phyloP scores from a whole-genome alignment of 2,888 invertebrate genomes.

The Hydrotaea cyrtoneurina region DNA sequence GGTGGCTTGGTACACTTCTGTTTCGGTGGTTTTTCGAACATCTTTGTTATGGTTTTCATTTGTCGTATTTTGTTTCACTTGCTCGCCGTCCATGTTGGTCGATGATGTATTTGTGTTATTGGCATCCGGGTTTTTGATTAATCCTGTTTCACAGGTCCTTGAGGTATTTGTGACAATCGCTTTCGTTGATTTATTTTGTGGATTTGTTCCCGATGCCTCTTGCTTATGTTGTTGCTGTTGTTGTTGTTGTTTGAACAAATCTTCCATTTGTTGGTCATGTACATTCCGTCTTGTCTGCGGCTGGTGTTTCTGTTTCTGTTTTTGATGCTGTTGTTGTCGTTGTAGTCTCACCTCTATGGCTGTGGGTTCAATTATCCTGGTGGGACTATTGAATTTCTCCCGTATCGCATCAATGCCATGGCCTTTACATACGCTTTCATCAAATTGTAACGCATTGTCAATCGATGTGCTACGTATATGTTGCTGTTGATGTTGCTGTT shows the following conservation, averaged over 20 bases:
- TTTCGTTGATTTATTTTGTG: conserved; percentile 48
- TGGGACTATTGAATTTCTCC: conserved; percentile 77
- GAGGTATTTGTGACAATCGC: conserved; percentile 54
- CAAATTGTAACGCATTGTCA: conserved; percentile 73
- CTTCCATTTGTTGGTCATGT: conserved; percentile 55
- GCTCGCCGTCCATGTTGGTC: not conserved
- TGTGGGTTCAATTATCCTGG: conserved; percentile 72
- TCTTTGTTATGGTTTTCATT: too few relatives aligned
- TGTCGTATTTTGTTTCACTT: not conserved
- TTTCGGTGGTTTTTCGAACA: not conserved
- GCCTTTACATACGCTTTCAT: conserved; percentile 73
- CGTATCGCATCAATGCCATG: conserved; percentile 77
- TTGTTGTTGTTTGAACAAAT: conserved; percentile 41
- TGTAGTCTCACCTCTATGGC: conserved; percentile 64
- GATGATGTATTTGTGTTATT: conserved; percentile 3
- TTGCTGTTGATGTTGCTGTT: conserved; percentile 60
- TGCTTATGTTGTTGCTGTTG: conserved; percentile 48
- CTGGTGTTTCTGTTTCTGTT: conserved; percentile 20
- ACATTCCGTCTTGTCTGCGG: not conserved
- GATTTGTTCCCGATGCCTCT: conserved; percentile 51
- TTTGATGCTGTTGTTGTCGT: conserved; percentile 30
- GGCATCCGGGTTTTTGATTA: conserved; percentile 34
- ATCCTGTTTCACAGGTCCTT: conserved; percentile 55
- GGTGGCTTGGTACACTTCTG: not conserved
- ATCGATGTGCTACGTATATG: conserved; percentile 71